A percentile compares a stretch with the other conserved stretches of the same genome.
Conservation (phyloP, 1,140 invertebrate genomes). For the Drosophila pruinosa region DNA sequence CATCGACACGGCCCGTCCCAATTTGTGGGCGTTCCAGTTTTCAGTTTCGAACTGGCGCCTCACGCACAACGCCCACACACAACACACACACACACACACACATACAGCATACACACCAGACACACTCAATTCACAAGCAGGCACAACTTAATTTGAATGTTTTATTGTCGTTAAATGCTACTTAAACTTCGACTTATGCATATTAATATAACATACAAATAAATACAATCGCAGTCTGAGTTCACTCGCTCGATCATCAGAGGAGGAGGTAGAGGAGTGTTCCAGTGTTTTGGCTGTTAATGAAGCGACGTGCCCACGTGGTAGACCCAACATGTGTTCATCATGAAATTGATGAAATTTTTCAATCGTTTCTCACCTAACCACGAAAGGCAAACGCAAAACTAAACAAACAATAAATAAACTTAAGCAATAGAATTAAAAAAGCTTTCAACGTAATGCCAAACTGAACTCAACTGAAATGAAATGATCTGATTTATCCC, state of each 20-base stretch:
- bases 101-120: neutral
- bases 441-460: slow-evolving; percentile 56
- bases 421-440: slow-evolving; percentile 36
- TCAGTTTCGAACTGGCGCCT: slow-evolving; percentile 49
- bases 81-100: slow-evolving; percentile 8
- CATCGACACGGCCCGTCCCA: neutral
- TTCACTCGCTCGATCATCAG: no score
- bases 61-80: slow-evolving; percentile 60
- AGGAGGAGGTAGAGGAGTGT: slow-evolving; percentile 1
- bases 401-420: slow-evolving; percentile 69
- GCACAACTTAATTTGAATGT: slow-evolving; percentile 56
- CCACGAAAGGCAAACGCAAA: slow-evolving; percentile 12
- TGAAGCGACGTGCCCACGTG: slow-evolving; percentile 44
- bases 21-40: slow-evolving; percentile 42
- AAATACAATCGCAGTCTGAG: neutral
- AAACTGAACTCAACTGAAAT: neutral
- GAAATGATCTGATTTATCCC: slow-evolving; percentile 58
- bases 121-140: neutral
- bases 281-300: slow-evolving; percentile 42
- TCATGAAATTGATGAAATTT: slow-evolving; percentile 43
- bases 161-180: slow-evolving; percentile 65
- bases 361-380: slow-evolving; percentile 49
- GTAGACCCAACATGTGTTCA: slow-evolving; percentile 31
- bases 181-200: slow-evolving; percentile 65
- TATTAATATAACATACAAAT: slow-evolving; percentile 55